A percentile compares a stretch with the other conserved stretches of the same genome.
Evolutionary conservation across 2,797 vertebrate species (phyloP).

Genomic region (Hoplostethus atlanticus): DNA sequence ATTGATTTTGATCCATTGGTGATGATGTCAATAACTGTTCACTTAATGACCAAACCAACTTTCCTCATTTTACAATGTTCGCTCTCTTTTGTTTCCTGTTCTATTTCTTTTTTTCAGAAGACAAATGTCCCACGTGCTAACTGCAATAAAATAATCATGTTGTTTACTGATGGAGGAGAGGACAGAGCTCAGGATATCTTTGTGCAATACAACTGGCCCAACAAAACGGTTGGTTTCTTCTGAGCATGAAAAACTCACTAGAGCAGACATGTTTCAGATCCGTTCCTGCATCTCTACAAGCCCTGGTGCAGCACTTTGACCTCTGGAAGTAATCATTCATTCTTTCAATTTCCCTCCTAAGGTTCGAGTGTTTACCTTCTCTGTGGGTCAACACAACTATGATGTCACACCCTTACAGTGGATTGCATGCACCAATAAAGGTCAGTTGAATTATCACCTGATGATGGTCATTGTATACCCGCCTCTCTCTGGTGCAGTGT

Average conservation of each 20-base stretch:
- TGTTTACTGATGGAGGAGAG: constrained; percentile 98
- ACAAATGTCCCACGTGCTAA: constrained; percentile 96
- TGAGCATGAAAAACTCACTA: not conserved
- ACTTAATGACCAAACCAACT: not conserved
- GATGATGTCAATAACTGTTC: constrained; percentile 3
- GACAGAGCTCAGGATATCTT: constrained; percentile 98
- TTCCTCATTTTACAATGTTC: not conserved
- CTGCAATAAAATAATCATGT: constrained; percentile 99
- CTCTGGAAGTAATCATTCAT: not conserved
- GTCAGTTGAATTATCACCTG: constrained; percentile 72
- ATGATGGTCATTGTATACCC: not conserved
- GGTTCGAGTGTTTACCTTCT: constrained; percentile 99
- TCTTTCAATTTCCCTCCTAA: constrained; percentile 59
- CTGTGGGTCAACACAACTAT: constrained; percentile 98
- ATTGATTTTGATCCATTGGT: constrained; percentile 3
- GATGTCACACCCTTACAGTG: constrained; percentile 98
- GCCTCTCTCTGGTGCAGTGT: not conserved
- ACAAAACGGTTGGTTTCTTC: constrained; percentile 91
- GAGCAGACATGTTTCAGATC: too few species aligned
- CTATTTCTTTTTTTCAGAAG: constrained; percentile 71
- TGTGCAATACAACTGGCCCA: constrained; percentile 99
- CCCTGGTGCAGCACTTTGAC: not conserved
- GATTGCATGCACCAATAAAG: constrained; percentile 99
- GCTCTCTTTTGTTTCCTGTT: constrained; percentile 1
- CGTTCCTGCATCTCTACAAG: not conserved